Evolutionary conservation across 2,113 vertebrate species (phyloP).

Genomic region (Empidonax alnorum): DNA sequence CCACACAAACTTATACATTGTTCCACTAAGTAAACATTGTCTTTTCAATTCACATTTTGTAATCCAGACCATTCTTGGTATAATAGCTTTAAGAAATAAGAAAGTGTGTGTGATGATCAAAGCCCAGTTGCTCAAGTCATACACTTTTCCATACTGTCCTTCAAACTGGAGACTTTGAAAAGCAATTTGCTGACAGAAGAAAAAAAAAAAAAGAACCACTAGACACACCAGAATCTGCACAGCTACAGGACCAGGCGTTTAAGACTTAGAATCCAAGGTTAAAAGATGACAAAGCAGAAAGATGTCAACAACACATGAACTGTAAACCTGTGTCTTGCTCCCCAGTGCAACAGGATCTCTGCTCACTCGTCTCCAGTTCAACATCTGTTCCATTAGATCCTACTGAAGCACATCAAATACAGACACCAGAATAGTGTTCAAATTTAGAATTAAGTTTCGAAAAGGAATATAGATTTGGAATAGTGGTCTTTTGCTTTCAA

Average conservation of each 20-base stretch:
- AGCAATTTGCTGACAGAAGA: slow-evolving; percentile 11
- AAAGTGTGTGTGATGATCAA: slow-evolving; percentile 15
- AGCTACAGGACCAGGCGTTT: slow-evolving; percentile 21
- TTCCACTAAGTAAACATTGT: slow-evolving; percentile 57
- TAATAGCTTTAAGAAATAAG: slow-evolving; percentile 35
- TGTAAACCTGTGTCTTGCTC: slow-evolving; percentile 58
- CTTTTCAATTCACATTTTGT: slow-evolving; percentile 71
- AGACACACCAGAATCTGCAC: slow-evolving; percentile 6
- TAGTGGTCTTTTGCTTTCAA: slow-evolving; percentile 18
- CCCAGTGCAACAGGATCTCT: slow-evolving; percentile 40
- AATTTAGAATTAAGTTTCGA: neutral
- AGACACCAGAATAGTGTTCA: neutral
- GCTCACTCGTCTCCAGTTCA: neutral
- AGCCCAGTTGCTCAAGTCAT: slow-evolving; percentile 27
- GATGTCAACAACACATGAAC: neutral
- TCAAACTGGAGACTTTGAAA: slow-evolving; percentile 32
- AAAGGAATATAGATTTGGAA: neutral
- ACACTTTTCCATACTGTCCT: neutral
- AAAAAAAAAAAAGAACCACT: neutral
- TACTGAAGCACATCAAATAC: neutral
- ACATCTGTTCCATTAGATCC: neutral
- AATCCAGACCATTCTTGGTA: slow-evolving; percentile 61
- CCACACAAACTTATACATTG: neutral
- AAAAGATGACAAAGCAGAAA: slow-evolving; percentile 33
- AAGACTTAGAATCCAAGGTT: slow-evolving; percentile 31